Base-by-base conservation (phyloP, 1,140 invertebrate genomes). In the Drosophila suzukii region DNA sequence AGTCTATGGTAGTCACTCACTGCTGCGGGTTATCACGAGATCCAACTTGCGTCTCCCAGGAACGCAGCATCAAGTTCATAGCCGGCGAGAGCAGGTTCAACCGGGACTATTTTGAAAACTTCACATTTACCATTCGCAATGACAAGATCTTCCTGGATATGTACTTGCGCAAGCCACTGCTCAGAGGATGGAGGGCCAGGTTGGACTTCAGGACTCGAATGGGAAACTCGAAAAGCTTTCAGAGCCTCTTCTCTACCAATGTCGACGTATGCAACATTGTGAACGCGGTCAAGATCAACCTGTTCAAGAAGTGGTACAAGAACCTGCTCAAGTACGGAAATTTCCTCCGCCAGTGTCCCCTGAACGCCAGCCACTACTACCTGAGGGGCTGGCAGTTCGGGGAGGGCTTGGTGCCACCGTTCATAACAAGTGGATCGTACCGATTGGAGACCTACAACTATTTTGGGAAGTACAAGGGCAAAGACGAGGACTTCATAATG, bases 191-290 rank as follows among this genome's bases (percentile, higher is more conserved):
- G 53, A 71, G 55, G 4, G 62, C 78, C 8, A 62, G 60, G 5
- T 30, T 91, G 34, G 88, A 91, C 7, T 78, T 90, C 43, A 75
- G 74, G 15, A 15, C 83, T 10, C 66, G 82, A 8, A 53, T 84
- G 24, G 41, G 39, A 1, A 82, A 82, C 41, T 60, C 88, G 0
- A 84, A 78, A 32, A 54, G n/a, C 20, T 90, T 77, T 51, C 89
- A 90, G 46, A 84, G 63, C 11, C 63, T 90, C 1, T 90, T 91
- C 24, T 53, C 58, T 0, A 81, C 75, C 15, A 75, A 34, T 10
- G 36, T 91, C 1, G 78, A 91, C 55, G 53, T 89, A 6, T 91
- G 89, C 34, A 43, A 70, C 13, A 78, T 88, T 43, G 73, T 91
- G 2, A 75, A 75, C 17, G 59, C 63, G 1, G 55, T 63, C 27